Evolutionary conservation across 2,888 invertebrate species (phyloP).

Genomic region (Caradrina kadenii): DNA sequence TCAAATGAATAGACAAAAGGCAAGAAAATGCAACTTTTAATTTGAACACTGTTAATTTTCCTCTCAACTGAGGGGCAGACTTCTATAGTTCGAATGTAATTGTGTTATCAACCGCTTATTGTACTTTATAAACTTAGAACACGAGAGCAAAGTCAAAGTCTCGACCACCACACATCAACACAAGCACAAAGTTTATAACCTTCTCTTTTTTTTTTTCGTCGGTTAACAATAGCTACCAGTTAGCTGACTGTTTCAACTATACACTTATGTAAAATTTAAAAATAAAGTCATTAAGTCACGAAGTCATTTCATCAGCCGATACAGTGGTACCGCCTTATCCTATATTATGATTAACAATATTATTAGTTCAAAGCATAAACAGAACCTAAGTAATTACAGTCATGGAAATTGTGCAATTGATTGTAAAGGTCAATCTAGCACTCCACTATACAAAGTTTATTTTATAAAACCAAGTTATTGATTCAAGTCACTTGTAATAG

Average conservation of each 20-base stretch:
- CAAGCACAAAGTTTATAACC: no score
- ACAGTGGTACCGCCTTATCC: constrained; percentile 26
- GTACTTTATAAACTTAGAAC: neutral
- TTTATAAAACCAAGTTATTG: neutral
- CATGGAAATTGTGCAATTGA: constrained; percentile 5
- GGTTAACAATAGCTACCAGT: neutral
- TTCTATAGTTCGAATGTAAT: no score
- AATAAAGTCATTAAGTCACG: constrained; percentile 1
- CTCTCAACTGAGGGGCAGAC: no score
- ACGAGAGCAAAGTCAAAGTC: neutral
- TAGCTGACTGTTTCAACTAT: neutral
- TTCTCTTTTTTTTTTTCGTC: no score
- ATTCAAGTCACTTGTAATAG: no score
- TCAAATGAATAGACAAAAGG: no score
- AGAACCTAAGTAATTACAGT: neutral
- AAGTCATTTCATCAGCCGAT: constrained; percentile 14
- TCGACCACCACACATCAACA: neutral
- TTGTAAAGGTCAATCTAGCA: neutral
- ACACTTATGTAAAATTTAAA: neutral
- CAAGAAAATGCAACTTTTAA: no score
- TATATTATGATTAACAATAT: constrained; percentile 52
- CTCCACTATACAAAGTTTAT: neutral
- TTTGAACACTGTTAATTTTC: no score
- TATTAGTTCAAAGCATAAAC: constrained; percentile 44
- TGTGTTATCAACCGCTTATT: neutral